Conservation (phyloP, 2,113 vertebrate species). For the Sorex fumeus region DNA sequence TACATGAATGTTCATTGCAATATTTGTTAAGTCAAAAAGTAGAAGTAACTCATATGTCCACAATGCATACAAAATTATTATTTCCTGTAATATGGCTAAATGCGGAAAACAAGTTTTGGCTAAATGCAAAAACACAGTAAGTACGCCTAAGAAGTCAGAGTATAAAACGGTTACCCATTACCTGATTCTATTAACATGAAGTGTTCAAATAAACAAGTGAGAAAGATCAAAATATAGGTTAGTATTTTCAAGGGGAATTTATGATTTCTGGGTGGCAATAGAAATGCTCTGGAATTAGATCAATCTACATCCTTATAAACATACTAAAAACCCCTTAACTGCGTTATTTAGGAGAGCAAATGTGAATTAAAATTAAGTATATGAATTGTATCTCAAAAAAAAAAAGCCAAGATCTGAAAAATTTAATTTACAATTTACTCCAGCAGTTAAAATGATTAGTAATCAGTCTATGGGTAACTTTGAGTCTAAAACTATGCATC, state of each 20-base stretch:
- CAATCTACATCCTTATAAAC: not conserved
- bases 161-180: not conserved
- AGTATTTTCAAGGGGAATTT: not conserved
- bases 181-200: slow-evolving; percentile 29
- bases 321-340: slow-evolving; percentile 2
- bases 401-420: slow-evolving; percentile 44
- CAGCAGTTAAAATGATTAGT: slow-evolving; percentile 14
- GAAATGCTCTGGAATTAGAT: slow-evolving; percentile 54
- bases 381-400: not conserved
- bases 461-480: not conserved
- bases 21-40: slow-evolving; percentile 8
- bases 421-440: slow-evolving; percentile 29
- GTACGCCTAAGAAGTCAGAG: too few relatives aligned
- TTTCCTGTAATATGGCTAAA: slow-evolving; percentile 2
- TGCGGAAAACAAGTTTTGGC: not conserved
- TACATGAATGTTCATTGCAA: slow-evolving; percentile 6
- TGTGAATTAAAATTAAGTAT: too few relatives aligned
- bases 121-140: slow-evolving; percentile 25
- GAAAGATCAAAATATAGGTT: not conserved
- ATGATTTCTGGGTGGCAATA: not conserved
- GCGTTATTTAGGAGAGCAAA: slow-evolving; percentile 24
- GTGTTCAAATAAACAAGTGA: slow-evolving; percentile 10
- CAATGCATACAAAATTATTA: not conserved
- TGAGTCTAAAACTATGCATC: slow-evolving; percentile 43
- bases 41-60: slow-evolving; percentile 14